Evolutionary conservation across 2,113 vertebrate genomes (phyloP).

Genomic region (Papio anubis): DNA sequence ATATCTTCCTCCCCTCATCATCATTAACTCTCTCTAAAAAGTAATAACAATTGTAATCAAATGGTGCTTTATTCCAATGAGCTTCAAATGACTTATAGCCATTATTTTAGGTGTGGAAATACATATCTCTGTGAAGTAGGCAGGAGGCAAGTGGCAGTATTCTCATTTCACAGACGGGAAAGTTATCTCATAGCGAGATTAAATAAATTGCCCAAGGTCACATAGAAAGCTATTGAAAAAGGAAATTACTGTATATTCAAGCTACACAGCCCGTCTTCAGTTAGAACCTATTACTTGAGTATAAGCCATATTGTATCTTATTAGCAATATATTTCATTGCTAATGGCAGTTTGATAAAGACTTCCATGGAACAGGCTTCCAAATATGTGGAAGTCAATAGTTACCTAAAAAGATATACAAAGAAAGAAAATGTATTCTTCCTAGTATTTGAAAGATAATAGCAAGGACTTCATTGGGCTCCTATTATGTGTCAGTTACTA

Average conservation of each 20-base stretch:
- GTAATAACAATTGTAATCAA: neutral
- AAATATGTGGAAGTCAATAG: neutral
- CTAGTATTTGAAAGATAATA: neutral
- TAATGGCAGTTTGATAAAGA: neutral
- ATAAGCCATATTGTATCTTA: neutral
- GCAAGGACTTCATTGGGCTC: neutral
- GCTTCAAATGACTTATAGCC: neutral
- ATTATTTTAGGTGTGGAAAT: neutral
- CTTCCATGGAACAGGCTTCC: neutral
- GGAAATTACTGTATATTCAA: neutral
- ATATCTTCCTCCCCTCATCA: neutral
- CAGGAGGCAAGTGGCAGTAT: neutral
- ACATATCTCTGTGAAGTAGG: neutral
- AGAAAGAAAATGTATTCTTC: neutral
- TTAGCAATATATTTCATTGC: neutral
- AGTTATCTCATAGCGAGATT: neutral
- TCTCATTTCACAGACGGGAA: conserved; percentile 35
- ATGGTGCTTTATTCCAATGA: neutral
- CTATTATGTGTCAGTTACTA: neutral
- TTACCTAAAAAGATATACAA: neutral
- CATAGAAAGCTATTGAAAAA: neutral
- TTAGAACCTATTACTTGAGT: neutral
- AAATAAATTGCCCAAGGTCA: neutral
- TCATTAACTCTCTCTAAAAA: conserved; percentile 12
- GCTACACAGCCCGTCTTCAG: neutral